Conservation (phyloP, 2,888 invertebrate genomes). For the Chrysolina haemoptera region DNA sequence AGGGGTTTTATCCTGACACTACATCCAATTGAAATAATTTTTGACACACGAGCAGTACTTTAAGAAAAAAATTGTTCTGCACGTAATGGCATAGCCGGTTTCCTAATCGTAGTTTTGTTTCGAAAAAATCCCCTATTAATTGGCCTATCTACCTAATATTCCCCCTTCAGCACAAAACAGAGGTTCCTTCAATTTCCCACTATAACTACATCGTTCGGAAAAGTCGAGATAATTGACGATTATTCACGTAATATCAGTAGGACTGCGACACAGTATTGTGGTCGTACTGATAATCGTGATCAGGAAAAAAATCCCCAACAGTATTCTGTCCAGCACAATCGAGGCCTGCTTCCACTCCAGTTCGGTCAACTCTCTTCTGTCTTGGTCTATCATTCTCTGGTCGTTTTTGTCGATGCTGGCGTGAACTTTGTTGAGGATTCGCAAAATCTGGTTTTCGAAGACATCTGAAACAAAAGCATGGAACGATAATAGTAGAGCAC, state of each 20-base stretch:
- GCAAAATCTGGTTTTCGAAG: slow-evolving; percentile 78
- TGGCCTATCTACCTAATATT: not conserved
- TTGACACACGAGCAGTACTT: too few relatives aligned
- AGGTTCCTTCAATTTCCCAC: not conserved
- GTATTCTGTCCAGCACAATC: slow-evolving; percentile 85
- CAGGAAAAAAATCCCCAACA: slow-evolving; percentile 83
- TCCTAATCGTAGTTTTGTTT: too few relatives aligned
- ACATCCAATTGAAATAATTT: too few relatives aligned
- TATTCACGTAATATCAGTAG: slow-evolving; percentile 65
- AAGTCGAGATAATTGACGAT: not conserved
- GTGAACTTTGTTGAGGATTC: slow-evolving; percentile 79
- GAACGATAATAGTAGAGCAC: not conserved
- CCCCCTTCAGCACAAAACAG: not conserved
- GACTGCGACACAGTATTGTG: slow-evolving; percentile 82
- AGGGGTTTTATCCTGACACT: too few relatives aligned
- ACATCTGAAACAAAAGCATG: slow-evolving; percentile 57
- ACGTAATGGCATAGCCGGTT: too few relatives aligned
- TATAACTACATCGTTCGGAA: slow-evolving; percentile 6
- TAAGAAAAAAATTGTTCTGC: too few relatives aligned
- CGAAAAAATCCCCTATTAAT: too few relatives aligned
- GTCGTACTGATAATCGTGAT: slow-evolving; percentile 85
- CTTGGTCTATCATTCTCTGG: slow-evolving; percentile 83
- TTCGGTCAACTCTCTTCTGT: slow-evolving; percentile 84
- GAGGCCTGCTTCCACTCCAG: slow-evolving; percentile 90
- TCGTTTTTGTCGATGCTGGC: slow-evolving; percentile 87